Conservation (phyloP, 2,888 invertebrate genomes). For the Tinea trinotella region DNA sequence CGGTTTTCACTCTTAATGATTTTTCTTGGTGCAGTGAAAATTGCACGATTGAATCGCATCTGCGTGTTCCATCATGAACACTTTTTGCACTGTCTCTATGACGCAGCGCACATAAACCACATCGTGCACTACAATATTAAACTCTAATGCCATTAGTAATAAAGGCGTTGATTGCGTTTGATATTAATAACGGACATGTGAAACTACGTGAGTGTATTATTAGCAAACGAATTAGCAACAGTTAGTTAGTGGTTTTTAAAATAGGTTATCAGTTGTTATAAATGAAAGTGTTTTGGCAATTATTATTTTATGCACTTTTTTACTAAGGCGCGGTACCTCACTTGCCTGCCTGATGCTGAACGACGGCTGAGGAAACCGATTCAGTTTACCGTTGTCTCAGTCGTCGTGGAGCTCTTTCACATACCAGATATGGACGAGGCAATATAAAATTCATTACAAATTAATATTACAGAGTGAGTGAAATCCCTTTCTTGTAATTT, state of each 20-base stretch:
- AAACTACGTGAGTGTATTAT: not conserved
- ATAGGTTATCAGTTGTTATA: not conserved
- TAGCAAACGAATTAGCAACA: not conserved
- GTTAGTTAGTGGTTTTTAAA: not conserved
- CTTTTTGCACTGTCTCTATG: constrained; percentile 9
- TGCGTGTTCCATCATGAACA: constrained; percentile 20
- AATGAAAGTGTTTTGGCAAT: not conserved
- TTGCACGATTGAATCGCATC: constrained; percentile 27
- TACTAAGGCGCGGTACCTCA: too few species aligned
- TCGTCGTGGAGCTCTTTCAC: too few species aligned
- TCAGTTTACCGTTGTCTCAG: too few species aligned
- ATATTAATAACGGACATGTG: not conserved
- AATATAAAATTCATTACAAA: too few species aligned
- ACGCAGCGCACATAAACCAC: constrained; percentile 17
- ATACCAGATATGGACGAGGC: too few species aligned
- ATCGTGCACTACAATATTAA: not conserved
- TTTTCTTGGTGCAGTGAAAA: constrained; percentile 59
- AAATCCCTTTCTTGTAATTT: too few species aligned
- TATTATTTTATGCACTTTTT: too few species aligned
- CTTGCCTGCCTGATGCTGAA: too few species aligned
- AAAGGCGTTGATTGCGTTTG: not conserved
- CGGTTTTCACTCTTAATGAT: constrained; percentile 63
- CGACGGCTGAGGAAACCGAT: too few species aligned
- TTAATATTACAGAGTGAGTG: too few species aligned
- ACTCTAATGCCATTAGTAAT: not conserved